Evolutionary conservation across 1,140 invertebrate species (phyloP).

Genomic region (Ceratitis capitata): DNA sequence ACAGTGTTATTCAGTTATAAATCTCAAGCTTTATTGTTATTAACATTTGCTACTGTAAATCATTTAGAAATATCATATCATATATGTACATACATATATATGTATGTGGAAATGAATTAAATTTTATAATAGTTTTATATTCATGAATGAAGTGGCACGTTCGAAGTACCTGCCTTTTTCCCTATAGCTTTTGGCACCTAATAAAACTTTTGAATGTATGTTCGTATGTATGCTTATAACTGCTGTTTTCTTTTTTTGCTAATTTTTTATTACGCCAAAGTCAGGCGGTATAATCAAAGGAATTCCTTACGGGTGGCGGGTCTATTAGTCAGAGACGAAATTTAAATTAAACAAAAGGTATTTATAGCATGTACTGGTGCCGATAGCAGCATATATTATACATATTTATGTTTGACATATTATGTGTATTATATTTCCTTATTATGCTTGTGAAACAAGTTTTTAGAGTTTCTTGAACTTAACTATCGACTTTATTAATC

Average conservation of each 20-base stretch:
- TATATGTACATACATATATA: background rate
- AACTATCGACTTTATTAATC: background rate
- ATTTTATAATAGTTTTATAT: background rate
- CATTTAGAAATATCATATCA: too few species aligned
- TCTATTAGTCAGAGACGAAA: background rate
- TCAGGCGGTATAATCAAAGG: background rate
- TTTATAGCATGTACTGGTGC: background rate
- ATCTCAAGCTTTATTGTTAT: background rate
- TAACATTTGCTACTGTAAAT: background rate
- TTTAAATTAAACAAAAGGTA: background rate
- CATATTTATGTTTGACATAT: background rate
- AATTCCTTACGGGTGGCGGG: background rate
- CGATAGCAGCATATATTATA: background rate
- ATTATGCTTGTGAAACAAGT: background rate
- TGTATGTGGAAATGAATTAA: background rate
- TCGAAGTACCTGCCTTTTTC: background rate
- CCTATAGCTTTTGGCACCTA: background rate
- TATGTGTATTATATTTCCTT: background rate
- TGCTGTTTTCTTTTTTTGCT: background rate
- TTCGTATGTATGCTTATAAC: background rate
- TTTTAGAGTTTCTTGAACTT: background rate
- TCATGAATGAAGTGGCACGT: conserved; percentile 2
- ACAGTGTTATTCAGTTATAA: background rate
- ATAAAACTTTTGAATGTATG: background rate
- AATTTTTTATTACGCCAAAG: background rate